Percentiles rank a stretch among this genome's conserved stretches.
phyloP scores from a whole-genome alignment of 2,113 vertebrate species.

The Bettongia penicillata region DNA sequence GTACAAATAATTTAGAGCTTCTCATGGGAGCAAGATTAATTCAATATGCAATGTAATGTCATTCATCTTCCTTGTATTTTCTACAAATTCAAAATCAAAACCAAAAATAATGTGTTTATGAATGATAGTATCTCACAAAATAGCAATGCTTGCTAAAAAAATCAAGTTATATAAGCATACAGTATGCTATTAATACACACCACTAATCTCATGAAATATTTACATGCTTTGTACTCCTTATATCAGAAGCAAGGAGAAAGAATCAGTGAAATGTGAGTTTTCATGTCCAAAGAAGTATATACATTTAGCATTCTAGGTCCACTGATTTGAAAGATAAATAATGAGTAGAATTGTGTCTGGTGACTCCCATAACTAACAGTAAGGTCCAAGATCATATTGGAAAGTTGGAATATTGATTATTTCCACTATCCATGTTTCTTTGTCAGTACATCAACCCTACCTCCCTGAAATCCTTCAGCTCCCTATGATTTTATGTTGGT shows the following conservation, averaged over 20 bases:
- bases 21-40: constrained; percentile 39
- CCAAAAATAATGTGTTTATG: constrained; percentile 41
- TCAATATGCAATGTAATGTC: constrained; percentile 14
- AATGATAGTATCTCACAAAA: constrained; percentile 51
- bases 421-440: not conserved
- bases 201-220: constrained; percentile 66
- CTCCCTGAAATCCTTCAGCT: not conserved
- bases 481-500: not conserved
- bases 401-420: constrained; percentile 4
- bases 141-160: constrained; percentile 60
- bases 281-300: constrained; percentile 52
- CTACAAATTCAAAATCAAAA: constrained; percentile 23
- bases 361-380: constrained; percentile 23
- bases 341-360: not conserved
- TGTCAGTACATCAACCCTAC: not conserved
- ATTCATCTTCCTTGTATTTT: constrained; percentile 45
- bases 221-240: constrained; percentile 55
- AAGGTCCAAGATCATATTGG: constrained; percentile 30
- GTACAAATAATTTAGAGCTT: constrained; percentile 17
- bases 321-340: constrained; percentile 43
- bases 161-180: constrained; percentile 58
- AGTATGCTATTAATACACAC: constrained; percentile 58
- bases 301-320: constrained; percentile 33
- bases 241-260: constrained; percentile 42
- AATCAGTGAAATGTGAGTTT: constrained; percentile 65